Conservation (phyloP, 1,140 invertebrate species). For the Pararge aegeria region DNA sequence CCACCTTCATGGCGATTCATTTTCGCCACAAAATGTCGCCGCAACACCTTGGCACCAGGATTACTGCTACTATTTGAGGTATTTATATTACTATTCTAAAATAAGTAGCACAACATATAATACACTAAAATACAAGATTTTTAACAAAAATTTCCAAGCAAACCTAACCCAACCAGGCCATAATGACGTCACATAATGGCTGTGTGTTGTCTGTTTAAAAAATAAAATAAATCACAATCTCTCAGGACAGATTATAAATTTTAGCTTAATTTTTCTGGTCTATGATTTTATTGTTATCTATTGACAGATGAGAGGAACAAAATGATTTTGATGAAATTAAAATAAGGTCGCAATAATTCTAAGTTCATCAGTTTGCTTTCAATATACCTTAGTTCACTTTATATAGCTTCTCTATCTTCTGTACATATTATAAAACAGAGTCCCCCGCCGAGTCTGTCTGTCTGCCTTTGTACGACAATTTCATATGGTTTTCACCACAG, state of each 20-base stretch:
- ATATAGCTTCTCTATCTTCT: too few relatives aligned
- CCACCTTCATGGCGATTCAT: conserved; percentile 92
- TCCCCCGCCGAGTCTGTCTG: too few relatives aligned
- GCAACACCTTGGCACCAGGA: conserved; percentile 71
- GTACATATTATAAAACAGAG: too few relatives aligned
- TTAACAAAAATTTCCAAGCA: conserved; percentile 84
- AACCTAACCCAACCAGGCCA: conserved; percentile 87
- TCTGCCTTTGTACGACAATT: too few relatives aligned
- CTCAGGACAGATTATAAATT: background rate
- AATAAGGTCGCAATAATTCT: too few relatives aligned
- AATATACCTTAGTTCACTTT: too few relatives aligned
- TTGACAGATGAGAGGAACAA: too few relatives aligned
- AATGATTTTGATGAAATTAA: too few relatives aligned
- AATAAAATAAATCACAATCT: conserved; percentile 32
- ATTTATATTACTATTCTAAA: conserved; percentile 78
- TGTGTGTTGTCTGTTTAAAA: conserved; percentile 50
- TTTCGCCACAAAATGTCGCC: conserved; percentile 82
- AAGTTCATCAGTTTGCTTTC: too few relatives aligned
- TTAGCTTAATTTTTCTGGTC: background rate
- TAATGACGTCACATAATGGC: conserved; percentile 83
- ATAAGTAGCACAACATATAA: conserved; percentile 82
- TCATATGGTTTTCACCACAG: too few relatives aligned
- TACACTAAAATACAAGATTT: conserved; percentile 82
- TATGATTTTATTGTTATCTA: background rate
- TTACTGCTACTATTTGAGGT: conserved; percentile 68